Conservation (phyloP, 35 echinoderm and acorn worm genomes). For the Apostichopus japonicus region DNA sequence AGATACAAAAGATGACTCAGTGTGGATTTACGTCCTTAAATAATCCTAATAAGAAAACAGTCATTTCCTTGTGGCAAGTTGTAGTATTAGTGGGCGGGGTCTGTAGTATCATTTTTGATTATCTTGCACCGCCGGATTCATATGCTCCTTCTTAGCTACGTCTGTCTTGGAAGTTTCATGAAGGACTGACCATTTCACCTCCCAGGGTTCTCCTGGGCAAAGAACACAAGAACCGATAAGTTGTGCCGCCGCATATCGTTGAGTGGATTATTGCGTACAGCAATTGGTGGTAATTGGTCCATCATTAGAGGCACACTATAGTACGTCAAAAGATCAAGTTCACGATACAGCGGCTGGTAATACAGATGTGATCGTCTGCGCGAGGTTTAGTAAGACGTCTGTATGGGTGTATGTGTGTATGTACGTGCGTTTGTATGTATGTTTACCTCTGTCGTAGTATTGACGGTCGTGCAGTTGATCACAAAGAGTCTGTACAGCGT, state of each 20-base stretch:
- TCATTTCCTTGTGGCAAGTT: no score
- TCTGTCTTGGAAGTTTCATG: background rate
- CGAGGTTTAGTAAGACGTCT: background rate
- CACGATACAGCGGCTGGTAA: background rate
- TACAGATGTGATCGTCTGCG: no score
- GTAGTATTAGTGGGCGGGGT: no score
- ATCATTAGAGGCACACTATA: slow-evolving; percentile 25
- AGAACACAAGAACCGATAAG: slow-evolving; percentile 46
- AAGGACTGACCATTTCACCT: slow-evolving; percentile 26
- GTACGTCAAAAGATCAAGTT: slow-evolving; percentile 11
- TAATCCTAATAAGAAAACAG: no score
- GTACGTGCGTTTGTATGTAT: no score
- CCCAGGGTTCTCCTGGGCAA: slow-evolving; percentile 34
- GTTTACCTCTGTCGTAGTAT: no score
- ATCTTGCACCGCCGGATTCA: background rate
- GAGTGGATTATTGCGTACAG: slow-evolving; percentile 57
- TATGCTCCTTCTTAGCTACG: background rate
- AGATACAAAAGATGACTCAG: no score
- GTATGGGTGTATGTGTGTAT: background rate
- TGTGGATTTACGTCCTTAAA: no score
- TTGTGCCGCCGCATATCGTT: slow-evolving; percentile 6
- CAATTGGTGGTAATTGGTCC: slow-evolving; percentile 61
- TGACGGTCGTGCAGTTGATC: no score
- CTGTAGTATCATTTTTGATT: no score
- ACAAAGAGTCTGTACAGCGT: no score